Percentiles rank a stretch among this genome's conserved stretches.
Evolutionary conservation across 2,113 vertebrate genomes (phyloP).

Genomic region (Cinclus mexicanus): DNA sequence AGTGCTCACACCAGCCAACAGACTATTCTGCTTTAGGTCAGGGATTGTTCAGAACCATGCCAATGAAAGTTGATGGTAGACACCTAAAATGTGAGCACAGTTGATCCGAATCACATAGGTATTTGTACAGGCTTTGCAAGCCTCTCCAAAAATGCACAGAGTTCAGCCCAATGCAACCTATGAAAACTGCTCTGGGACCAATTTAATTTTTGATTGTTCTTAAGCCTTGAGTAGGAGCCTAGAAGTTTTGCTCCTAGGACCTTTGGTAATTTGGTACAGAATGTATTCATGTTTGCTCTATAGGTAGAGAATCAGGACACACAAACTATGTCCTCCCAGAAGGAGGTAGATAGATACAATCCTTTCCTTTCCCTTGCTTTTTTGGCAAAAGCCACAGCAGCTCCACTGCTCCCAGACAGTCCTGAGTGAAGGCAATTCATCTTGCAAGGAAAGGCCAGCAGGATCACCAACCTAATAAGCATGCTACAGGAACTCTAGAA

Average conservation of each 20-base stretch:
- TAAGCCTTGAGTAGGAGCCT: background rate
- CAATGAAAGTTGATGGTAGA: accelerated
- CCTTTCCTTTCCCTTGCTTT: background rate
- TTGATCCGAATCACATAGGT: background rate
- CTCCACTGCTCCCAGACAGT: background rate
- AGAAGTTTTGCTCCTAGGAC: background rate
- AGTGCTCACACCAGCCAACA: background rate
- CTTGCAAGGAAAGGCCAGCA: background rate
- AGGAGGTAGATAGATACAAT: background rate
- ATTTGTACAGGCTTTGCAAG: background rate
- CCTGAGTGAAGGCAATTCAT: conserved; percentile 4
- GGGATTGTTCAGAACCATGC: background rate
- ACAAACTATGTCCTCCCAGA: background rate
- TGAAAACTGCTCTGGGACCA: background rate
- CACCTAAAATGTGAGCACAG: background rate
- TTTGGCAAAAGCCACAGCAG: background rate
- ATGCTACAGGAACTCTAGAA: background rate
- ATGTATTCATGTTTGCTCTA: background rate
- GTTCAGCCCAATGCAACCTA: background rate
- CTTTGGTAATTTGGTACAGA: background rate
- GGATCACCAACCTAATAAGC: background rate
- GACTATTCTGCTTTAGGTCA: background rate
- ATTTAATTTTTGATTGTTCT: background rate
- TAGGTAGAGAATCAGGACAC: background rate
- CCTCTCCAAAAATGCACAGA: background rate